These are phyloP conservation scores for Stichopus chloronotus DNA, from an alignment of 35 echinoderm and acorn worm species.

Conservation along the genomic window DNA sequence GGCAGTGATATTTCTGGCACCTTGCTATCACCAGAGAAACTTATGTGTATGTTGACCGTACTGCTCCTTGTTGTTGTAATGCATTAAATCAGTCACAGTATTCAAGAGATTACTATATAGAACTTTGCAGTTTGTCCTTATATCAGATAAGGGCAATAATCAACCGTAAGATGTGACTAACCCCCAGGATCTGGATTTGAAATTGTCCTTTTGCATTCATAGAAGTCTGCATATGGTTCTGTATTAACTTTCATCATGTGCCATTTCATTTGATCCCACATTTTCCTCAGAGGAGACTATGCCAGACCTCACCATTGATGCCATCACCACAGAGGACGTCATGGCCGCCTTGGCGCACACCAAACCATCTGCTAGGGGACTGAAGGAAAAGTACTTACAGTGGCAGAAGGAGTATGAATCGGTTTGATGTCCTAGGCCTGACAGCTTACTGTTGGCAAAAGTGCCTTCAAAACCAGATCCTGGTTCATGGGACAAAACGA, in stretches of 20 bases:
- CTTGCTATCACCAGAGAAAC: too few relatives aligned
- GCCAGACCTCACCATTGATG: constrained; percentile 84
- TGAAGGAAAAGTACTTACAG: constrained; percentile 90
- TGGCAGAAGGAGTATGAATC: constrained; percentile 99
- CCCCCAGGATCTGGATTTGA: neutral
- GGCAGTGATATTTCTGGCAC: too few relatives aligned
- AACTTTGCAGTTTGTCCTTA: too few relatives aligned
- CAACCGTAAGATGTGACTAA: neutral
- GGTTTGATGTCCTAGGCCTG: constrained; percentile 45
- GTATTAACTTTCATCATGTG: neutral
- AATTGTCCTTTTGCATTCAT: neutral
- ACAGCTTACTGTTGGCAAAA: too few relatives aligned
- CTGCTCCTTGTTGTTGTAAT: too few relatives aligned
- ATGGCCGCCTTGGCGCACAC: constrained; percentile 84
- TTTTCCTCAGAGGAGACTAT: constrained; percentile 79
- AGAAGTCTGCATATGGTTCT: neutral
- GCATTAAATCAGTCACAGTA: too few relatives aligned
- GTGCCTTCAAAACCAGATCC: too few relatives aligned
- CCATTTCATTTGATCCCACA: neutral
- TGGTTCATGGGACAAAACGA: too few relatives aligned
- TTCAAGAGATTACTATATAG: too few relatives aligned
- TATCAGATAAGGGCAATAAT: too few relatives aligned
- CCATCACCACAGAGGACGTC: constrained; percentile 93
- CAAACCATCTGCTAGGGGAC: constrained; percentile 86
- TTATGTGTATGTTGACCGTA: too few relatives aligned